Percentiles rank a stretch among this genome's conserved stretches.
Evolutionary conservation across 2,113 vertebrate species (phyloP).

Genomic region (Crotalus helleri): DNA sequence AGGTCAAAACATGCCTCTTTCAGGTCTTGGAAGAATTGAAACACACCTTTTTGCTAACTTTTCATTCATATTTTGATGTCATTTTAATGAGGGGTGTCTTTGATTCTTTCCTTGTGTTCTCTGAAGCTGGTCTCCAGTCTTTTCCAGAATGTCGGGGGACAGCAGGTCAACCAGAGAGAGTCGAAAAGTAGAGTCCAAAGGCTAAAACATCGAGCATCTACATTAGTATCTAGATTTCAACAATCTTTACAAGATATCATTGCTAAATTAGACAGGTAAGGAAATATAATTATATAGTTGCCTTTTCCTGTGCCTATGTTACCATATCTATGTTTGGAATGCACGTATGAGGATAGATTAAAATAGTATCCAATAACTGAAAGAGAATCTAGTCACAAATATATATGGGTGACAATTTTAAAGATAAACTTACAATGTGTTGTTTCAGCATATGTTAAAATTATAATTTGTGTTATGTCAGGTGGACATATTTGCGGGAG

Average conservation of each 20-base stretch:
- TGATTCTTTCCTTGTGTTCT: slow-evolving; percentile 10
- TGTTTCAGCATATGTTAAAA: background rate
- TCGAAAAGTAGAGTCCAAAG: slow-evolving; percentile 64
- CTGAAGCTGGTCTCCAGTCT: slow-evolving; percentile 78
- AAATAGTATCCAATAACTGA: background rate
- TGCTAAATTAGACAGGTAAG: slow-evolving; percentile 79
- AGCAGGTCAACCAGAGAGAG: slow-evolving; percentile 62
- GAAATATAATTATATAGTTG: background rate
- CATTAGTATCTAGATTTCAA: slow-evolving; percentile 79
- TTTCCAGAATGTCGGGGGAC: slow-evolving; percentile 76
- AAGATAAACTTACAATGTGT: background rate
- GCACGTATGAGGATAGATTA: background rate
- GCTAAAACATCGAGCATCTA: slow-evolving; percentile 66
- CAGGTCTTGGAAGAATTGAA: background rate
- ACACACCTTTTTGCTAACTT: background rate
- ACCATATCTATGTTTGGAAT: background rate
- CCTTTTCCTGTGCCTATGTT: background rate
- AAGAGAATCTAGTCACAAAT: background rate
- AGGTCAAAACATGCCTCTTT: background rate
- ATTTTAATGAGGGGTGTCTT: background rate
- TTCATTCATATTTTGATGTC: background rate
- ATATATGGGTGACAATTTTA: background rate
- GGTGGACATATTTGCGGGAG: background rate
- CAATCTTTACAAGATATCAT: slow-evolving; percentile 81
- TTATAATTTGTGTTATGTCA: background rate